Evolutionary conservation across 2,888 invertebrate genomes (phyloP), one percentile per base, ranked within the genome.

Genomic region (Lepidocyrtinus sp.): DNA sequence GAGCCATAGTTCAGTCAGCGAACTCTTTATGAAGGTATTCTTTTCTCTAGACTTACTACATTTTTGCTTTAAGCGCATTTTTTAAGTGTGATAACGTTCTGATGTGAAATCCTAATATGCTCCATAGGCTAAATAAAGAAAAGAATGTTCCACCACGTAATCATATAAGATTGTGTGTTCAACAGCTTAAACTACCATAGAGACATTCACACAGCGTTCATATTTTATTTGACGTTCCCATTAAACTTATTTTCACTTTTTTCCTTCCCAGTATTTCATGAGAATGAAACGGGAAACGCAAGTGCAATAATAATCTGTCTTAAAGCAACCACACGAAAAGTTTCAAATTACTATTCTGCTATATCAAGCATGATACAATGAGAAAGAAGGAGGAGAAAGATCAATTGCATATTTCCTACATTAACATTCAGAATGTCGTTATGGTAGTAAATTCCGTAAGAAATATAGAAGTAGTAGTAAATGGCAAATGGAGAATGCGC

Each of bases 261-360:
- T 12, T 36, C 17, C 55, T 2, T 55, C n/a, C 2, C 17, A 7
- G n/a, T n/a, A 55, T 55, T 55, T 55, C 55, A 55, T 2, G n/a
- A 55, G 55, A 59, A 15, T 19, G 22, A 21, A 12, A 45, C 21
- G 25, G 55, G 17, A 68, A 68, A 68, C 68, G 36, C 68, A 68
- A 68, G 17, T 68, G 68, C 55, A 68, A 68, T 68, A 50, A 68
- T 68, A 70, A 70, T 70, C 70, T 70, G 70, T 61, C 61, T 70
- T 70, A 26, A 70, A 70, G n/a, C 7, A 50, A 70, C 70, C 70
- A 70, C 70, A 70, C 17, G 70, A 62, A 45, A 22, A 71, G 71
- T 71, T 70, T 71, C 61, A 61, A 63, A 71, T 62, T 71, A 71
- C 62, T 22, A n/a, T 45, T 68, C 5, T 50, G 2, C 50, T 59